Base-by-base conservation (phyloP, 2,888 invertebrate species). In the Blastobasis lacticolella region DNA sequence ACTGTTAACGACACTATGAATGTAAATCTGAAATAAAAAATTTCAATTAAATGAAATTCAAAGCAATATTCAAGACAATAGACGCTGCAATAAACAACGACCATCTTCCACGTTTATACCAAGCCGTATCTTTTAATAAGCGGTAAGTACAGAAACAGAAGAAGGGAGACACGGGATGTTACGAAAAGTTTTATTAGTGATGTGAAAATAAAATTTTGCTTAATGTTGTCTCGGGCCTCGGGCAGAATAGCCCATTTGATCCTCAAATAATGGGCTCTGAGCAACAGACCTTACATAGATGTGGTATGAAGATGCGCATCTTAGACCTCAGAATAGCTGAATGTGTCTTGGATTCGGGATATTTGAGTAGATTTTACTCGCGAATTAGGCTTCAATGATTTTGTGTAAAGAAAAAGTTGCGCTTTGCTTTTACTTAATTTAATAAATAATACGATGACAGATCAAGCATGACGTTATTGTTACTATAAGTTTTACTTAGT, bases 181-280 rank as follows among this genome's bases (percentile, higher is more conserved):
- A 10, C 38, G 48, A 56, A 61, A 70, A 69, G 59, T 72, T 73
- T 69, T 69, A 54, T 54, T 54, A 75, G 67, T 77, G 69, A 74
- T 67, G 66, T 59, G 67, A 67, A 69, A 73, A 76, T 79, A 75
- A 78, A 77, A 77, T 71, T 74, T 63, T 69, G 64, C 72, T 78
- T 81, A 81, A 79, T 74, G 76, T 67, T 69, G 70, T 72, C 72
- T 63, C 67, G 54, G 57, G 64, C 66, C 67, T 58, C 63, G 57
- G 57, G 67, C 66, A 62, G 60, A 73, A 78, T 75, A 66, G 77
- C 69, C 80, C 76, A 81, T 83, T 82, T 76, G 75, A 80, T 81
- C 75, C 73, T 50, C 60, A 61, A 71, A 76, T 83, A 82, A 81
- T 74, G 74, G 75, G 60, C 72, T 67, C 74, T 75, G 74, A 60